phyloP scores from a whole-genome alignment of 2,113 vertebrate genomes.

The Orcinus orca region DNA sequence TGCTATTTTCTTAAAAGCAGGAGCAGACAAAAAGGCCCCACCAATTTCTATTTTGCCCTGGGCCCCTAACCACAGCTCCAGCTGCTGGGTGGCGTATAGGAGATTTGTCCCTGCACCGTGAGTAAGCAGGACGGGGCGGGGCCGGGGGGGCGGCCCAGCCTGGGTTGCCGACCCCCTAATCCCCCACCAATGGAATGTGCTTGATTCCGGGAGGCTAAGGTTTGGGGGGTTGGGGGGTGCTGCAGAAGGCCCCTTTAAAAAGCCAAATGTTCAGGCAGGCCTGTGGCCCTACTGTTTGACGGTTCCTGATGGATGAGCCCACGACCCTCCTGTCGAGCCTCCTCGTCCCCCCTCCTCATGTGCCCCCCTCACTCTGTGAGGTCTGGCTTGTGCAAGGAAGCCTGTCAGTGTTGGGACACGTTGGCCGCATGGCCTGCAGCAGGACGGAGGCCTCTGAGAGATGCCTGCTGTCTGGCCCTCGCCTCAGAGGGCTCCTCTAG shows the following conservation, averaged over 20 bases:
- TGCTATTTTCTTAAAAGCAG: slow-evolving; percentile 57
- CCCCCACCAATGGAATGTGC: slow-evolving; percentile 45
- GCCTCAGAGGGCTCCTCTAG: slow-evolving; percentile 64
- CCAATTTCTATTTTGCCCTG: slow-evolving; percentile 51
- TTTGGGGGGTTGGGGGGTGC: slow-evolving; percentile 41
- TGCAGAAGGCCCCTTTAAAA: slow-evolving; percentile 64
- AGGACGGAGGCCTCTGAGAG: slow-evolving; percentile 78
- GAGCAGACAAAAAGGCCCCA: slow-evolving; percentile 36
- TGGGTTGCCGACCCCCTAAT: slow-evolving; percentile 44
- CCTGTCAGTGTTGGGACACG: slow-evolving; percentile 83
- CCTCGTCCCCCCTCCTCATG: slow-evolving; percentile 3
- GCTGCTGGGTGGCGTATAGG: background rate
- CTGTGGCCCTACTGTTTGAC: slow-evolving; percentile 49
- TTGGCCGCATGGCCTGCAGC: slow-evolving; percentile 83
- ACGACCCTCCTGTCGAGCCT: slow-evolving; percentile 75
- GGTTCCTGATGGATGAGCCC: slow-evolving; percentile 81
- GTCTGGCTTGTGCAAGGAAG: slow-evolving; percentile 85
- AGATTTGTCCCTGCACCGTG: background rate
- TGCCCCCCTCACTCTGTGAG: slow-evolving; percentile 79
- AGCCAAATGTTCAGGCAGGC: slow-evolving; percentile 55
- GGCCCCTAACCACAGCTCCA: slow-evolving; percentile 44
- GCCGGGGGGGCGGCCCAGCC: background rate
- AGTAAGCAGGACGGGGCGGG: background rate
- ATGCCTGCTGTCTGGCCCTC: slow-evolving; percentile 77
- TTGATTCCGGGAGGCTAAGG: slow-evolving; percentile 34